These are phyloP conservation scores for Siphonodentalium dalli DNA, from an alignment of 2,888 invertebrate genomes.

Conservation along the genomic window DNA sequence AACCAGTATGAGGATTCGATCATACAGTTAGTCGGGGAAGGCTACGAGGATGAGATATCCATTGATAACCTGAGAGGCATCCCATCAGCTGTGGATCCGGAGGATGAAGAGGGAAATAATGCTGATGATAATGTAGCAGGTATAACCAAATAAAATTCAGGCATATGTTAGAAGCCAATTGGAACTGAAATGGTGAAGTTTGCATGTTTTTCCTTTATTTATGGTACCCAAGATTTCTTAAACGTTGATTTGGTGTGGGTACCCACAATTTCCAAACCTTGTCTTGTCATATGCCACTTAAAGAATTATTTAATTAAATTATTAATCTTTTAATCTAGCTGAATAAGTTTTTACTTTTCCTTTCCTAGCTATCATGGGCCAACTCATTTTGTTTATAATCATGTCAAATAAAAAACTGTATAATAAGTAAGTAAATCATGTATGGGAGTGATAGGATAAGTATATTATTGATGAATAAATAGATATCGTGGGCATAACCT, in stretches of 20 bases:
- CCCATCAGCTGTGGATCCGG: constrained; percentile 37
- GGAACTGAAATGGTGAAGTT: background rate
- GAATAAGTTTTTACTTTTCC: no score
- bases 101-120: constrained; percentile 57
- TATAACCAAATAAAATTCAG: constrained; percentile 23
- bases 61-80: constrained; percentile 66
- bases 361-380: no score
- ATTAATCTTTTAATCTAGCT: no score
- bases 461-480: no score
- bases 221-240: background rate
- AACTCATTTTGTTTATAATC: no score
- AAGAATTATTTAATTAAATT: no score
- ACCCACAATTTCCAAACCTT: no score
- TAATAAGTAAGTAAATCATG: no score
- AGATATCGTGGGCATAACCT: no score
- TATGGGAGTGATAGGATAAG: no score
- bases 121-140: constrained; percentile 63
- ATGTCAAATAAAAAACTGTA: no score
- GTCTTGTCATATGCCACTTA: no score
- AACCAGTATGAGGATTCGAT: constrained; percentile 71
- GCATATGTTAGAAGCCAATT: background rate
- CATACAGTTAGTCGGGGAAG: constrained; percentile 67
- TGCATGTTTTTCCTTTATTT: background rate
- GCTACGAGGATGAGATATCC: constrained; percentile 67
- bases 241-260: background rate